Evolutionary conservation across 2,888 invertebrate species (phyloP).

Genomic region (Glaucopsyche alexis): DNA sequence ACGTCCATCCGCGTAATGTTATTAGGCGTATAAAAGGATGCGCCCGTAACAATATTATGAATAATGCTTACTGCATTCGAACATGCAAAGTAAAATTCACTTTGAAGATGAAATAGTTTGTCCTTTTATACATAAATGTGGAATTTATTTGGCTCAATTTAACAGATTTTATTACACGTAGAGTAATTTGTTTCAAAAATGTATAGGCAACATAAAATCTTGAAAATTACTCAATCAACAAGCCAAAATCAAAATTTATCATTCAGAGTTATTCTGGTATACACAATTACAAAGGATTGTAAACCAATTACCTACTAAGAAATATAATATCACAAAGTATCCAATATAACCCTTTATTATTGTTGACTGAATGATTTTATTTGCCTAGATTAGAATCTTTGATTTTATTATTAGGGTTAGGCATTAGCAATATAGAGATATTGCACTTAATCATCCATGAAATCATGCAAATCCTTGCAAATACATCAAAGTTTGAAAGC

Average conservation of each 20-base stretch:
- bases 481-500: constrained; percentile 1
- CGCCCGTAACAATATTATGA: constrained; percentile 21
- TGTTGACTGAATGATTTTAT: neutral
- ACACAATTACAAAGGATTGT: neutral
- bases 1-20: constrained; percentile 21
- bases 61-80: constrained; percentile 10
- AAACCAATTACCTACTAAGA: neutral
- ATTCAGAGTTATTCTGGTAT: neutral
- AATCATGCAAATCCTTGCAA: constrained; percentile 7
- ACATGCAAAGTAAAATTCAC: constrained; percentile 6
- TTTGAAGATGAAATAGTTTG: neutral
- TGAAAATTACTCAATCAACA: neutral
- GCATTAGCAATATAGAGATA: neutral
- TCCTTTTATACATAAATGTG: neutral
- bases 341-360: neutral
- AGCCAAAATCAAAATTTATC: neutral
- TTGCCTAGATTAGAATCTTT: neutral
- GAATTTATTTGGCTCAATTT: no score
- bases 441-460: neutral
- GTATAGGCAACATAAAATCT: neutral
- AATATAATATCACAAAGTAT: neutral
- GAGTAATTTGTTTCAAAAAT: no score
- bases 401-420: neutral
- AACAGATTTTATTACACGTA: neutral
- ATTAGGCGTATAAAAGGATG: constrained; percentile 27